Percentiles rank a stretch among this genome's conserved stretches.
phyloP scores from a whole-genome alignment of 1,140 invertebrate genomes.

The Anoplolepis gracilipes region DNA sequence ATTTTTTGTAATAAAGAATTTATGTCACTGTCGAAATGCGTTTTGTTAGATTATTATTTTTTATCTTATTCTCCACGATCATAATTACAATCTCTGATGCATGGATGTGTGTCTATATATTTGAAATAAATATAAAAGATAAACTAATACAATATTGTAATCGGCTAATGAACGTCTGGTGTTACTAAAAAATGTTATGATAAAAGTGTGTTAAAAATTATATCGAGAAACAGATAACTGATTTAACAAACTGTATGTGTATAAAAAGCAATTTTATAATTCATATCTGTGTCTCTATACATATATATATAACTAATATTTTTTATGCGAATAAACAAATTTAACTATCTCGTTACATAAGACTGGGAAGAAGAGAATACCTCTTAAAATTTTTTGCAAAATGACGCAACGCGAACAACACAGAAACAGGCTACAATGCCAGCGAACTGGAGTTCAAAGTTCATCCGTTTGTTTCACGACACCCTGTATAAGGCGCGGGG shows the following conservation, averaged over 20 bases:
- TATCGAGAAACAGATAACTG: not conserved
- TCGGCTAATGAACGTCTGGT: not conserved
- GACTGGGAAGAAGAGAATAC: no score
- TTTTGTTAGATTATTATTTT: not conserved
- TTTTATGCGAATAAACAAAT: no score
- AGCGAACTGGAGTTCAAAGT: no score
- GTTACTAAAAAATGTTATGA: not conserved
- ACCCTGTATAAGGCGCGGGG: not conserved
- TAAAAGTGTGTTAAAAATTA: not conserved
- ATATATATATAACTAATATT: no score
- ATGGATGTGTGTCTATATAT: not conserved
- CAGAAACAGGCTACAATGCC: no score
- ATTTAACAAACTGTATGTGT: not conserved
- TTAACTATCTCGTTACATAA: no score
- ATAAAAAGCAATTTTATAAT: not conserved
- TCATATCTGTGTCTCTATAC: not conserved
- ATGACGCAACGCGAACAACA: not conserved
- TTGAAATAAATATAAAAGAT: not conserved
- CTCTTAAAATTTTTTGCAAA: not conserved
- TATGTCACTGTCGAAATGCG: conserved; percentile 72
- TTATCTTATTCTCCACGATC: not conserved
- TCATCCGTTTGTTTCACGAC: not conserved
- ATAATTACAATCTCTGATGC: not conserved
- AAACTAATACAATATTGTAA: not conserved
- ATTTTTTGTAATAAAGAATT: conserved; percentile 83